These are phyloP conservation scores for Halocynthia roretzi DNA, from an alignment of 23 tunicate species.

Conservation along the genomic window DNA sequence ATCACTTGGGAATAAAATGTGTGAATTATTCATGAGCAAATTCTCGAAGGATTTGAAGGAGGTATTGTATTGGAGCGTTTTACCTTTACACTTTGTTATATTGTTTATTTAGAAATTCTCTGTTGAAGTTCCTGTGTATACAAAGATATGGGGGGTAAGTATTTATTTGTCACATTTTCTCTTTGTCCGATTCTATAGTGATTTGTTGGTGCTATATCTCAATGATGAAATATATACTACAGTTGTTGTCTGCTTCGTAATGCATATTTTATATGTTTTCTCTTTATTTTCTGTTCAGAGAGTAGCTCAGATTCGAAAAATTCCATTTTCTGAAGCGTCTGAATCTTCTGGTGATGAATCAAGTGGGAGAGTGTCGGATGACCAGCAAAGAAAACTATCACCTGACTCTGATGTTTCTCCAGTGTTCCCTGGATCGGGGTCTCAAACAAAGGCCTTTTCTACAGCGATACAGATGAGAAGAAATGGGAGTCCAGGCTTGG, in stretches of 20 bases:
- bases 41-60: no score
- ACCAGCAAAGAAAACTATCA: background rate
- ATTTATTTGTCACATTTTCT: background rate
- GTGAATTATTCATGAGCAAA: no score
- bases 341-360: slow-evolving; percentile 67
- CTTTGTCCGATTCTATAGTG: background rate
- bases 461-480: slow-evolving; percentile 27
- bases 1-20: no score
- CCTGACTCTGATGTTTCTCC: background rate
- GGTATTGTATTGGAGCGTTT: no score
- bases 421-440: no score
- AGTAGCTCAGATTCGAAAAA: slow-evolving; percentile 25
- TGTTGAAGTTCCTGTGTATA: slow-evolving; percentile 59
- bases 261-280: background rate
- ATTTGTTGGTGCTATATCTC: background rate
- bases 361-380: background rate
- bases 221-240: background rate
- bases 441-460: background rate
- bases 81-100: background rate
- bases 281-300: slow-evolving; percentile 9
- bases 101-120: slow-evolving; percentile 37
- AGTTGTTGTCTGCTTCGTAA: no score
- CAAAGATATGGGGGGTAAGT: slow-evolving; percentile 58
- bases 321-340: slow-evolving; percentile 61
- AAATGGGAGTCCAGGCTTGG: slow-evolving; percentile 63